phyloP scores from a whole-genome alignment of 2,888 invertebrate species.

The Drosophila trichaetosa region DNA sequence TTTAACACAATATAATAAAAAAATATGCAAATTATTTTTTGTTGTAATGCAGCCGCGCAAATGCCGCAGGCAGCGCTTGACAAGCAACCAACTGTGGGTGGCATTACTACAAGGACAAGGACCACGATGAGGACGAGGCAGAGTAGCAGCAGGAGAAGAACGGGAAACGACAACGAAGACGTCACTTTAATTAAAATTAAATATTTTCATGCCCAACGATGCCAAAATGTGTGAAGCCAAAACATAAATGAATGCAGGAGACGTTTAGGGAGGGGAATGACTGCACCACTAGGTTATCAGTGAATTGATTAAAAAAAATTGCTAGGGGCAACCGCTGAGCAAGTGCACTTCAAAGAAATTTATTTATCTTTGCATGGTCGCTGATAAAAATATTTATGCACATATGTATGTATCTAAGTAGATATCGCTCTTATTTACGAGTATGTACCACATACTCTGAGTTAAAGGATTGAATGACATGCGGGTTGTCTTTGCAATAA shows the following conservation, averaged over 20 bases:
- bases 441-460: not conserved
- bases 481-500: conserved; percentile 11
- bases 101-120: conserved; percentile 3
- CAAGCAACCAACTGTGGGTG: conserved; percentile 16
- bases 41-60: conserved; percentile 40
- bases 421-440: not conserved
- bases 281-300: conserved; percentile 38
- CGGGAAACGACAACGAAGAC: conserved; percentile 20
- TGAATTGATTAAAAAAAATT: conserved; percentile 52
- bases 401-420: not conserved
- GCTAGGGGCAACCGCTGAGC: conserved; percentile 32
- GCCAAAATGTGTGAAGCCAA: conserved; percentile 34
- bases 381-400: not conserved
- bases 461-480: conserved; percentile 4
- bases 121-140: not conserved
- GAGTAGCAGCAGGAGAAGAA: not conserved
- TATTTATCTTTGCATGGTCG: conserved; percentile 30
- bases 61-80: conserved; percentile 39
- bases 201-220: conserved; percentile 55
- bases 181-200: conserved; percentile 72
- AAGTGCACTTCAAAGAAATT: conserved; percentile 44
- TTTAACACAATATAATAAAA: conserved; percentile 56
- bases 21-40: conserved; percentile 68
- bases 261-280: not conserved
- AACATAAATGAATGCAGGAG: not conserved